Evolutionary conservation across 2,888 invertebrate genomes (phyloP).

Genomic region (Cheilosia vernalis): DNA sequence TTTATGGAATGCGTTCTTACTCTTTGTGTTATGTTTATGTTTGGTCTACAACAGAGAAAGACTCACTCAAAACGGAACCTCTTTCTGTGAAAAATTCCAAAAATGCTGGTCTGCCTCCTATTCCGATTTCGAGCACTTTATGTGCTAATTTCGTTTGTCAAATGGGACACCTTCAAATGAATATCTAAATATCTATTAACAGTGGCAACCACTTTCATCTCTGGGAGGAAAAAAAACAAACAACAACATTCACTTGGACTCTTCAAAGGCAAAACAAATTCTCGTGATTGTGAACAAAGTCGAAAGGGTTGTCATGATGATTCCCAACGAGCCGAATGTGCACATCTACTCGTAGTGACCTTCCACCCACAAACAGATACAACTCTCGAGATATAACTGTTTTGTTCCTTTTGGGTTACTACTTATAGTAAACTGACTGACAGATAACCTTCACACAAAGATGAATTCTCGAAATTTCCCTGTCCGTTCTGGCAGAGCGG

Average conservation of each 20-base stretch:
- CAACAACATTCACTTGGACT: conserved; percentile 40
- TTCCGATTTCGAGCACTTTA: background rate
- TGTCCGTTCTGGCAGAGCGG: conserved; percentile 18
- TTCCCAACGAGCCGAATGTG: conserved; percentile 50
- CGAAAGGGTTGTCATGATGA: conserved; percentile 63
- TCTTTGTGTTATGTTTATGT: no score
- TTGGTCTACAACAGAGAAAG: no score
- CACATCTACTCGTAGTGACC: conserved; percentile 21
- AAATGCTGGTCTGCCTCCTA: background rate
- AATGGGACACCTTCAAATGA: no score
- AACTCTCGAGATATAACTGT: conserved; percentile 17
- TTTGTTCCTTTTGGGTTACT: conserved; percentile 48
- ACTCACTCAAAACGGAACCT: no score
- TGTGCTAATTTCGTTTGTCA: background rate
- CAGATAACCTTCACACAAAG: conserved; percentile 68
- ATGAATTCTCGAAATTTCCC: conserved; percentile 66
- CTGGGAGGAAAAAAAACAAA: conserved; percentile 16
- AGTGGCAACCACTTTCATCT: conserved; percentile 36
- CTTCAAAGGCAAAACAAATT: conserved; percentile 63
- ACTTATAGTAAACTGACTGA: conserved; percentile 32
- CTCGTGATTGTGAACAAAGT: conserved; percentile 45
- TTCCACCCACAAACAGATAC: conserved; percentile 52
- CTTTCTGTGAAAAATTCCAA: background rate
- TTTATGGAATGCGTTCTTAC: no score
- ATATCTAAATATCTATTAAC: background rate